Evolutionary conservation across 2,797 vertebrate species (phyloP).

Genomic region (Siniperca scherzeri): DNA sequence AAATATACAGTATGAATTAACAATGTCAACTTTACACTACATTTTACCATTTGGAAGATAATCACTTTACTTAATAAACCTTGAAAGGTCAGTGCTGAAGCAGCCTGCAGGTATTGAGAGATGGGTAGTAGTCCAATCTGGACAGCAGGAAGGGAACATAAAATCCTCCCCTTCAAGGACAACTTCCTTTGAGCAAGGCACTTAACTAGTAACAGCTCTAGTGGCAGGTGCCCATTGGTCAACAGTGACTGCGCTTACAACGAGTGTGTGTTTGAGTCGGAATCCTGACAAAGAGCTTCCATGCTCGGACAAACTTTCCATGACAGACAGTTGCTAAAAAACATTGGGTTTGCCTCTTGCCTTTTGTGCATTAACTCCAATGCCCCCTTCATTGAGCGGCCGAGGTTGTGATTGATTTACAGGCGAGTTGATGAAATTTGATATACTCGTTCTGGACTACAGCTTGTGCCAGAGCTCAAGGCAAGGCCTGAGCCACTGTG

Average conservation of each 20-base stretch:
- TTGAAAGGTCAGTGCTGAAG: constrained; percentile 56
- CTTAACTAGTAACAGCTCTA: neutral
- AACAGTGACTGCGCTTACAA: neutral
- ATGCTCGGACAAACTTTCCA: constrained; percentile 25
- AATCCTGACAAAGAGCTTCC: constrained; percentile 25
- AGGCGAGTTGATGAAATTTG: constrained; percentile 74
- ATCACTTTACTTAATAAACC: constrained; percentile 54
- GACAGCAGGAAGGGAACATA: constrained; percentile 8
- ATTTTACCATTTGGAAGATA: constrained; percentile 49
- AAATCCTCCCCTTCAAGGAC: constrained; percentile 40
- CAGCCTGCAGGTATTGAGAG: constrained; percentile 31
- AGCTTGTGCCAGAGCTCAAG: constrained; percentile 53
- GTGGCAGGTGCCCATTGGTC: constrained; percentile 1
- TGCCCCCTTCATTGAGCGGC: constrained; percentile 61
- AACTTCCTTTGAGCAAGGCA: constrained; percentile 31
- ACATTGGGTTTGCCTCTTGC: constrained; percentile 30
- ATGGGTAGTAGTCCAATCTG: constrained; percentile 29
- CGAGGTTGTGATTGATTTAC: constrained; percentile 77
- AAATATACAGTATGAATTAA: constrained; percentile 58
- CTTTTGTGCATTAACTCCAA: constrained; percentile 68
- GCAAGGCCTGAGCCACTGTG: constrained; percentile 33
- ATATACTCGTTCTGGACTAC: constrained; percentile 66
- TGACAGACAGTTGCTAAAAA: constrained; percentile 38
- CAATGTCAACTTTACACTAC: constrained; percentile 37
- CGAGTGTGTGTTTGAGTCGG: neutral